phyloP scores from a whole-genome alignment of 2,797 vertebrate species.

The Myotis daubentonii region DNA sequence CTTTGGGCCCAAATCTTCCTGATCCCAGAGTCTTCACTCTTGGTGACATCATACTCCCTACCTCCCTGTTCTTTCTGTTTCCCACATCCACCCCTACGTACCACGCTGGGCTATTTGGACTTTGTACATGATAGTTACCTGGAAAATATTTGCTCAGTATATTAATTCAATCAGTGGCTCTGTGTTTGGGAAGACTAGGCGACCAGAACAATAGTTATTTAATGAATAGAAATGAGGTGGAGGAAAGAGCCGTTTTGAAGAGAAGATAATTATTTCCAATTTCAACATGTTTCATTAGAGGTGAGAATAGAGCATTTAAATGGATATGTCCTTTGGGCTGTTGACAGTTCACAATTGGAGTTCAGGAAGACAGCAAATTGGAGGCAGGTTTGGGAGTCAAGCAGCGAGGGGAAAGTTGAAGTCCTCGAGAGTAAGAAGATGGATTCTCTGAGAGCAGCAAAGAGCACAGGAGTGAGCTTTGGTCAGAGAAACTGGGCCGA shows the following conservation, averaged over 20 bases:
- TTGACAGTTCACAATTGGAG: neutral
- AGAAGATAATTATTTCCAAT: neutral
- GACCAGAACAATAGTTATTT: neutral
- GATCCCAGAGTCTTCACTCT: neutral
- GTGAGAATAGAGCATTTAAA: neutral
- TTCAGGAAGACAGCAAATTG: neutral
- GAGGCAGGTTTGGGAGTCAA: neutral
- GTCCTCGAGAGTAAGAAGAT: neutral
- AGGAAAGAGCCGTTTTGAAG: constrained; percentile 24
- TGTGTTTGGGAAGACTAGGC: neutral
- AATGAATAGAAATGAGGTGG: constrained; percentile 12
- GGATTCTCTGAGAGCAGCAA: neutral
- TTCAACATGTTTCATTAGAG: neutral
- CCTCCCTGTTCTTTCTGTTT: neutral
- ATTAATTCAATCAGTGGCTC: neutral
- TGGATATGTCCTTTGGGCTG: neutral
- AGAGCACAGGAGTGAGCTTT: neutral
- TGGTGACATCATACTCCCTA: neutral
- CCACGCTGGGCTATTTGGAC: neutral
- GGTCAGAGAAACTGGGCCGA: neutral
- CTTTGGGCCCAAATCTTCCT: neutral
- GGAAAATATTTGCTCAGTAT: constrained; percentile 16
- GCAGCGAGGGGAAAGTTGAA: neutral
- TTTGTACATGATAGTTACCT: constrained; percentile 3
- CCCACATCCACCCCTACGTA: neutral